Base-by-base conservation (phyloP, 2,113 vertebrate genomes). In the Oceanites oceanicus region DNA sequence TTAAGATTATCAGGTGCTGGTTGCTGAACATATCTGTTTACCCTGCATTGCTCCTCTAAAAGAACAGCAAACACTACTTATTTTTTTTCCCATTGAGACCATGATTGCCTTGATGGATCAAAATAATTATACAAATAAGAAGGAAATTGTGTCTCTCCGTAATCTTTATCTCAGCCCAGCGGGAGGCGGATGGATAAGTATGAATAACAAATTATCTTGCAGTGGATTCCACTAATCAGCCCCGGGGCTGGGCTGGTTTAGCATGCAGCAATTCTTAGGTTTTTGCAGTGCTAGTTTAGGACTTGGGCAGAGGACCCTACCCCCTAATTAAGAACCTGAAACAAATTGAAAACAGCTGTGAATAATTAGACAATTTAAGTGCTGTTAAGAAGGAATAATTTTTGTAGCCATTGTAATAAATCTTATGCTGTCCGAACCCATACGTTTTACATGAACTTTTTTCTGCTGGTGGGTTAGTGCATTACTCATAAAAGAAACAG, bases 361-460 rank as follows among this genome's bases (percentile, higher is more conserved):
- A 99, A 98, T 99, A 99, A 99, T 99, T 99, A 99, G 98, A 99
- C 99, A 99, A 98, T 99, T 99, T 99, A 99, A 99, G 98, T 98
- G 98, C 98, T 98, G 98, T 98, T 98, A 98, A 99, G 98, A 98
- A 98, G 99, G 99, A 99, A 99, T 99, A 99, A 99, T 99, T 99
- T 99, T 98, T 98, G 97, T 95, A 98, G 98, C 98, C 98, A 98
- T 99, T 90, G 98, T 98, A 98, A 99, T 99, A 99, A 99, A 99
- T 99, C 99, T 99, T 99, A 97, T 68, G 99, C 99, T 99, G 99
- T 99, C 99, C 52, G 77, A 98, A 97, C 96, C 97, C 95, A 98
- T 99, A 98, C 74, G 58, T 98, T 98, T 98, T 98, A 98, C 74
- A 93, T 98, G 99, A 98, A 98, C 98, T 98, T 98, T 98, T 98